A percentile compares a stretch with the other conserved stretches of the same genome.
phyloP scores from a whole-genome alignment of 2,888 invertebrate genomes.

The Agrypnus murinus region DNA sequence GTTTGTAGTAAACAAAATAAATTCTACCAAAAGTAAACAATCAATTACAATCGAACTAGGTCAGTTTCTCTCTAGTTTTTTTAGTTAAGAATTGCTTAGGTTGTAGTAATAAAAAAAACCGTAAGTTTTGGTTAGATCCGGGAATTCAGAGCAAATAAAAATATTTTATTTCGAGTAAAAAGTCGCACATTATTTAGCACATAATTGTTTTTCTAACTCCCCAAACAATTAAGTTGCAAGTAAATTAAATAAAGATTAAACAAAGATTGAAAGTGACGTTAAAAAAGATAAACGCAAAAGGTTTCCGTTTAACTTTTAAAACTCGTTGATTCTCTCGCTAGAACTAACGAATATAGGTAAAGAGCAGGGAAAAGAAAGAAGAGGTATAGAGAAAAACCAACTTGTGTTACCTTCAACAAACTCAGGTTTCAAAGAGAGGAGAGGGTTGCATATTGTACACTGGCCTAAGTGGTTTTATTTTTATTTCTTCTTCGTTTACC shows the following conservation, averaged over 20 bases:
- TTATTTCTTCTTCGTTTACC: slow-evolving; percentile 35
- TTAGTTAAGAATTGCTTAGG: too few relatives aligned
- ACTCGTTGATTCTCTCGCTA: slow-evolving; percentile 19
- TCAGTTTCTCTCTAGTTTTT: too few relatives aligned
- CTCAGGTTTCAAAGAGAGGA: neutral
- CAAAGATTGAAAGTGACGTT: slow-evolving; percentile 32
- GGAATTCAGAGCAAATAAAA: slow-evolving; percentile 9
- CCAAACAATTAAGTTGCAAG: slow-evolving; percentile 21
- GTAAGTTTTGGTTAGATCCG: too few relatives aligned
- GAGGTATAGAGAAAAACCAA: neutral
- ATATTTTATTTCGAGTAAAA: slow-evolving; percentile 7
- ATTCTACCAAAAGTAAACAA: too few relatives aligned
- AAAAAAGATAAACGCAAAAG: slow-evolving; percentile 27
- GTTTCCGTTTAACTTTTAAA: slow-evolving; percentile 14
- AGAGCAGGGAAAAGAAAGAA: too few relatives aligned
- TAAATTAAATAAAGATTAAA: slow-evolving; percentile 33
- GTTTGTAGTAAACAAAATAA: too few relatives aligned
- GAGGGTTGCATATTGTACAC: slow-evolving; percentile 36
- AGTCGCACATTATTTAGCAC: slow-evolving; percentile 4
- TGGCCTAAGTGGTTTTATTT: slow-evolving; percentile 35
- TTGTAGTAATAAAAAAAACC: too few relatives aligned
- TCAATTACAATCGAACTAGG: too few relatives aligned
- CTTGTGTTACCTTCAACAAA: slow-evolving; percentile 26
- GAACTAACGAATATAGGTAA: too few relatives aligned
- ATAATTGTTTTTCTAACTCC: slow-evolving; percentile 26